phyloP scores from a whole-genome alignment of 2,113 vertebrate genomes.

The Misgurnus anguillicaudatus region DNA sequence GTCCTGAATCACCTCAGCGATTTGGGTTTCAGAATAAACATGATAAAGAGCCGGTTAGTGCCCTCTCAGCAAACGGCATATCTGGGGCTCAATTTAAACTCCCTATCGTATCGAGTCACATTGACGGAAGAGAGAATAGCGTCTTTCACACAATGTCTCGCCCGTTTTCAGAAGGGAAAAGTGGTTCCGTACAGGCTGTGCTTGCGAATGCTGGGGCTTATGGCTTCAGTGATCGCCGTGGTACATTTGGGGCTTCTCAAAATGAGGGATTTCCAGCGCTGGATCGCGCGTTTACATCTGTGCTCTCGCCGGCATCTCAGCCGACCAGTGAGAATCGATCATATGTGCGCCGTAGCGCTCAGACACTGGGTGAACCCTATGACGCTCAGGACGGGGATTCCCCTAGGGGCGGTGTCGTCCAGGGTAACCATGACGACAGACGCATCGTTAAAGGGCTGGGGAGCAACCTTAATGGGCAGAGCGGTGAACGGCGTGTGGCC shows the following conservation, averaged over 20 bases:
- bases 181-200: not conserved
- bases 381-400: no score
- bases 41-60: not conserved
- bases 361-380: no score
- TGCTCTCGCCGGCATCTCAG: no score
- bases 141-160: not conserved
- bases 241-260: not conserved
- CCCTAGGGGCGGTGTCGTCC: no score
- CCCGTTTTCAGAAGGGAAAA: not conserved
- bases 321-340: no score
- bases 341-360: no score
- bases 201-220: not conserved
- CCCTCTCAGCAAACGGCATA: not conserved
- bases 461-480: no score
- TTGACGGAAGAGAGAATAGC: not conserved
- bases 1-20: not conserved
- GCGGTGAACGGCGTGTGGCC: no score
- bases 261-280: not conserved
- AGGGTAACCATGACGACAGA: no score
- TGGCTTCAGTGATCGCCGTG: not conserved
- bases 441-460: no score
- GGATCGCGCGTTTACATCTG: no score
- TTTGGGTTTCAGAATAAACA: no score
- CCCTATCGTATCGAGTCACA: not conserved
- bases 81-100: not conserved